A percentile compares a stretch with the other conserved stretches of the same genome.
Evolutionary conservation across 2,113 vertebrate genomes (phyloP).

Genomic region (Dolichallabes microphthalmus): DNA sequence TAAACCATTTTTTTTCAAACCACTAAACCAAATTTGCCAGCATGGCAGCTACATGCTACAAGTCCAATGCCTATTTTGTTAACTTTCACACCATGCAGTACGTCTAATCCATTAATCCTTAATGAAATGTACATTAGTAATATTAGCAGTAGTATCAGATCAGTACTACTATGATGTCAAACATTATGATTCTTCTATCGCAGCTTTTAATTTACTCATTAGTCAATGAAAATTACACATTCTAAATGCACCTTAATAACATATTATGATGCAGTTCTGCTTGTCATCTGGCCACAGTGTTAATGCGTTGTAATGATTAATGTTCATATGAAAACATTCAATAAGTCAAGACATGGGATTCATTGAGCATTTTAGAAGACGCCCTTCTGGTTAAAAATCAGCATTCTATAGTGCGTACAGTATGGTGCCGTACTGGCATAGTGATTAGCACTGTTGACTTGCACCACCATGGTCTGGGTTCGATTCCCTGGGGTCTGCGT

Average conservation of each 20-base stretch:
- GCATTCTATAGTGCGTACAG: neutral
- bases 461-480: too few relatives aligned
- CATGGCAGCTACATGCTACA: too few relatives aligned
- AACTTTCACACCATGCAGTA: neutral
- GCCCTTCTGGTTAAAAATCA: neutral
- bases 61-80: too few relatives aligned
- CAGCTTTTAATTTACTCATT: neutral
- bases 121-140: slow-evolving; percentile 9
- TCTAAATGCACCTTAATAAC: slow-evolving; percentile 5
- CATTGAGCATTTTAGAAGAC: neutral
- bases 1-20: too few relatives aligned
- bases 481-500: too few relatives aligned
- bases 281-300: neutral
- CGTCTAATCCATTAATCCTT: neutral
- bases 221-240: neutral
- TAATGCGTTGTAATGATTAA: neutral
- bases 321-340: slow-evolving; percentile 6
- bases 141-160: neutral
- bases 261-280: slow-evolving; percentile 21
- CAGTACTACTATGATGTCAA: neutral
- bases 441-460: too few relatives aligned
- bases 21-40: too few relatives aligned
- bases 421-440: too few relatives aligned
- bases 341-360: neutral
- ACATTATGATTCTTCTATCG: neutral